Conservation (phyloP, 2,888 invertebrate genomes). For the Philonicus albiceps region DNA sequence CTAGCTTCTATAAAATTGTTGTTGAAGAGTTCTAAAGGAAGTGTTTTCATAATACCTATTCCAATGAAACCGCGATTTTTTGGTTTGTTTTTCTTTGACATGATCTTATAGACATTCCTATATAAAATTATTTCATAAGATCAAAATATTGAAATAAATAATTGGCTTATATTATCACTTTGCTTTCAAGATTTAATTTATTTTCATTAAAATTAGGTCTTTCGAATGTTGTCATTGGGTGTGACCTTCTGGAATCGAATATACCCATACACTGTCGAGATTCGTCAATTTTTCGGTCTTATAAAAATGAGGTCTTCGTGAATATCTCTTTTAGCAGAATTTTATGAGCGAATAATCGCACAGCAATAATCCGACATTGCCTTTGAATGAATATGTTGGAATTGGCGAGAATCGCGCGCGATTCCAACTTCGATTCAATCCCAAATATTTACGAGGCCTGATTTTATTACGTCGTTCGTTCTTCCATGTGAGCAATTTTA, state of each 20-base stretch:
- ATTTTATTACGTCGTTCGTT: neutral
- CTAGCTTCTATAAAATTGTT: no score
- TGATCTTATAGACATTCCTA: no score
- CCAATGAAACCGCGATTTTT: no score
- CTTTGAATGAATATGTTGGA: neutral
- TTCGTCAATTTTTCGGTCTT: neutral
- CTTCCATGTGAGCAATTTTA: neutral
- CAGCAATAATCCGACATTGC: neutral
- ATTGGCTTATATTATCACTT: neutral
- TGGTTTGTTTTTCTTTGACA: no score
- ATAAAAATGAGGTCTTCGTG: neutral
- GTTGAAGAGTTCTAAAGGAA: no score
- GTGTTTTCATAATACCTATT: no score
- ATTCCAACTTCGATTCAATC: neutral
- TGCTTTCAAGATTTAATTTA: neutral
- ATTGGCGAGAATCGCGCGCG: neutral
- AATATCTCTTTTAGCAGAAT: neutral
- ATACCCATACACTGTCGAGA: neutral
- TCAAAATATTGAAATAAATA: no score
- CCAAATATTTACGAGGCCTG: neutral
- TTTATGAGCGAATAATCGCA: neutral
- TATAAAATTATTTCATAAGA: no score
- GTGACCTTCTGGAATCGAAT: neutral
- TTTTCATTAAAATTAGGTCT: neutral
- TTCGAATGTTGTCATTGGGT: neutral